Evolutionary conservation across 1,140 invertebrate species (phyloP), one percentile per base, ranked within the genome.

Genomic region (Cyclina sinensis): DNA sequence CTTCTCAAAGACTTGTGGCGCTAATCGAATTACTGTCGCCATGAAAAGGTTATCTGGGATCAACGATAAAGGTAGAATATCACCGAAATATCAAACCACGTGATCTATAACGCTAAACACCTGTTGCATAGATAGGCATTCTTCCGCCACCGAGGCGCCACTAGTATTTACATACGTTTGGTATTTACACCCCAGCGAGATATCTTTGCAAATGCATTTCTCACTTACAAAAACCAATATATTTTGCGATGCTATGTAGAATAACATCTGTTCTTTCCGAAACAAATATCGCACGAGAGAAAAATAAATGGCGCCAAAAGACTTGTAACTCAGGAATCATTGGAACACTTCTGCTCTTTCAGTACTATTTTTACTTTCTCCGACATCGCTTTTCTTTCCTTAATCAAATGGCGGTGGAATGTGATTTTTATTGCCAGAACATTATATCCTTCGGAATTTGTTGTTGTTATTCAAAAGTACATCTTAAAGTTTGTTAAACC

Each of bases 11-110:
- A 87, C 48, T 79, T 54, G 37, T 87, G 85, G 85, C 85, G 85
- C 85, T 87, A 87, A 87, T 87, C 85, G 85, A 80, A 87, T 87
- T 87, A 87, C 70, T 80, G 85, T 87, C 85, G 85, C 85, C 85
- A 80, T 59, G 73, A 78, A 80, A 65, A 78, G 85, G 85, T 87
- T 87, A 87, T 87, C 85, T 87, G 37, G 73, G 85, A 87, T 87
- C 85, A 87, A 87, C 74, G 85, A 87, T 87, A 65, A 87, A 87
- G 85, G 76, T 76, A 79, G 85, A 87, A 70, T 87, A 88, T 88
- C 80, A 82, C 80, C 86, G 86, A 86, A 80, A 83, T 73, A 88
- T 82, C 79, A 24, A 24, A 80, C 37, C 80, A 88, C 80, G 79
- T 87, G 85, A 80, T 68, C 59, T 48, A 43, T 81, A 88, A 88